Evolutionary conservation across 2,797 vertebrate genomes (phyloP).

Genomic region (Selene dorsalis): DNA sequence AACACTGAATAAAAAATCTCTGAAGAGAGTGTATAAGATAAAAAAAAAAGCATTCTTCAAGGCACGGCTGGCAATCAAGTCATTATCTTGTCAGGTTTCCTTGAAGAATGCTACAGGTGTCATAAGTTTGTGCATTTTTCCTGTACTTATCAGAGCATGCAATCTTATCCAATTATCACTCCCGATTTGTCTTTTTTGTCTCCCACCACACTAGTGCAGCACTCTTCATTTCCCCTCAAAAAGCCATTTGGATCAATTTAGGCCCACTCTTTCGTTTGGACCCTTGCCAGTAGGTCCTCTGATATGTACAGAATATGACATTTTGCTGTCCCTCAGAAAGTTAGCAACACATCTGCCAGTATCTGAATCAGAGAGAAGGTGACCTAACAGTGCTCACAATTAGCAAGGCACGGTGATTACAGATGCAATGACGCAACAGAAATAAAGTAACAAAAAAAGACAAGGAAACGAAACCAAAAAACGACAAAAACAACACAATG

Average conservation of each 20-base stretch:
- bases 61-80: conserved; percentile 80
- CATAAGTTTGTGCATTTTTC: conserved; percentile 81
- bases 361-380: conserved; percentile 39
- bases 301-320: conserved; percentile 84
- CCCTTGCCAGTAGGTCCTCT: conserved; percentile 82
- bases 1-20: conserved; percentile 79
- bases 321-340: conserved; percentile 50
- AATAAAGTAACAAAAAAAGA: conserved; percentile 12
- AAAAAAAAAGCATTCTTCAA: conserved; percentile 84
- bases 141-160: conserved; percentile 87
- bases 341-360: conserved; percentile 50
- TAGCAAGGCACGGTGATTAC: conserved; percentile 59
- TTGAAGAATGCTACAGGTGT: conserved; percentile 88
- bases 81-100: conserved; percentile 83
- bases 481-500: conserved; percentile 21
- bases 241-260: conserved; percentile 79
- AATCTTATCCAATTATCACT: conserved; percentile 81
- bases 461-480: conserved; percentile 8
- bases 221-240: conserved; percentile 79
- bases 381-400: conserved; percentile 46
- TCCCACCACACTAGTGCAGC: conserved; percentile 87
- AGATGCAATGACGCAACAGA: conserved; percentile 66
- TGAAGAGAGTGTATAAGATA: conserved; percentile 66
- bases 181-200: conserved; percentile 82
- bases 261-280: conserved; percentile 75